A percentile compares a stretch with the other conserved stretches of the same genome.
phyloP scores from a whole-genome alignment of 30 jellyfish, hydroid and myxozoan species.

The Cassiopea xamachana region DNA sequence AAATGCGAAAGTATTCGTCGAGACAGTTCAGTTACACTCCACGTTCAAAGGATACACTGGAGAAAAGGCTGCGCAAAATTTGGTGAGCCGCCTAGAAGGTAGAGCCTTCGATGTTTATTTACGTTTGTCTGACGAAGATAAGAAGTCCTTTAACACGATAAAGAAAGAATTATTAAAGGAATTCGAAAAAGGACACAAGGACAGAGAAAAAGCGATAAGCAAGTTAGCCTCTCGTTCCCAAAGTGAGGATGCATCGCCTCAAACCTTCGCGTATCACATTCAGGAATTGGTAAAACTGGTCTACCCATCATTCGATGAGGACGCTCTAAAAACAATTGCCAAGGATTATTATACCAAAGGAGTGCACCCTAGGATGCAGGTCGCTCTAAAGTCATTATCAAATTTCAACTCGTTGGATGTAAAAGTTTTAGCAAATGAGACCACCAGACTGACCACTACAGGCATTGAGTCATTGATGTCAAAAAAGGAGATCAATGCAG shows the following conservation, averaged over 20 bases:
- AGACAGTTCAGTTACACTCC: slow-evolving; percentile 13
- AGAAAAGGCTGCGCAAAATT: slow-evolving; percentile 47
- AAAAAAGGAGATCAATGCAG: not conserved
- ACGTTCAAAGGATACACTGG: slow-evolving; percentile 31
- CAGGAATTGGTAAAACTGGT: slow-evolving; percentile 15
- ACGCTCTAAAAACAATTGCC: slow-evolving; percentile 10
- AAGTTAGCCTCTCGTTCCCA: slow-evolving; percentile 7
- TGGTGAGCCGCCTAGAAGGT: slow-evolving; percentile 38
- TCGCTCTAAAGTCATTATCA: slow-evolving; percentile 10
- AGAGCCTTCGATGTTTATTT: slow-evolving; percentile 44
- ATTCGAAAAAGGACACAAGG: slow-evolving; percentile 33
- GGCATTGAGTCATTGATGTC: slow-evolving; percentile 13
- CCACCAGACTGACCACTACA: slow-evolving; percentile 5
- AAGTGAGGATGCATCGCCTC: slow-evolving; percentile 18
- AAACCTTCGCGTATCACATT: slow-evolving; percentile 20
- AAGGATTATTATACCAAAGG: slow-evolving; percentile 31
- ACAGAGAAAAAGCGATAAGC: slow-evolving; percentile 33
- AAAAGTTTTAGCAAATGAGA: slow-evolving; percentile 1
- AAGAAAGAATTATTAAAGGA: slow-evolving; percentile 16
- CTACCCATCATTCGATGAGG: slow-evolving; percentile 28
- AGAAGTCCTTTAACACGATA: slow-evolving; percentile 3
- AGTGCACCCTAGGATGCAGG: slow-evolving; percentile 29
- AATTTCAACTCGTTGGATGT: not conserved
- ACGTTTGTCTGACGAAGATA: slow-evolving; percentile 12
- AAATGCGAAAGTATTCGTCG: slow-evolving; percentile 42